phyloP scores from a whole-genome alignment of 1,140 invertebrate genomes.

The Varroa destructor region DNA sequence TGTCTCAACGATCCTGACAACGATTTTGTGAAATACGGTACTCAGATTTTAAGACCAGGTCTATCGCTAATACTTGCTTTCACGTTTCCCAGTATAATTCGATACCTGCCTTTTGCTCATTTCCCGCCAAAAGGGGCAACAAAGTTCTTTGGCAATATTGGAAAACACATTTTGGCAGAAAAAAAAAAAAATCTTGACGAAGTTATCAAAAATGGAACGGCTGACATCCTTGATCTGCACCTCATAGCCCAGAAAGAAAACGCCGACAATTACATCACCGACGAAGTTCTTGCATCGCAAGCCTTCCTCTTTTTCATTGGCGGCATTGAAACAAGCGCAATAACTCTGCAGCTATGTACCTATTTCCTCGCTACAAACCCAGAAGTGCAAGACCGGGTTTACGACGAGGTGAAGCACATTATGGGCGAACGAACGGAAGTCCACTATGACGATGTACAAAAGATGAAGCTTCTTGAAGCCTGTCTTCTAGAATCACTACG shows the following conservation, averaged over 20 bases:
- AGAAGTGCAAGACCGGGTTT: constrained; percentile 46
- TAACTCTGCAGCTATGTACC: constrained; percentile 44
- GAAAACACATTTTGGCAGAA: background rate
- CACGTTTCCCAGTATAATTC: constrained; percentile 61
- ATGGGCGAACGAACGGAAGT: background rate
- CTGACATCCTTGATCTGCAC: background rate
- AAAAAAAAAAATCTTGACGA: background rate
- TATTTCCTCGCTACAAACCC: constrained; percentile 48
- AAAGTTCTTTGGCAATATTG: background rate
- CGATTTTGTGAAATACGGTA: background rate
- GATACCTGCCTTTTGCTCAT: background rate
- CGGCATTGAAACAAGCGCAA: constrained; percentile 52
- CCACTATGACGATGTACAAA: background rate
- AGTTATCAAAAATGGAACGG: background rate
- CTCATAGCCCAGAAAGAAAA: constrained; percentile 5
- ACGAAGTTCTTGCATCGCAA: constrained; percentile 51
- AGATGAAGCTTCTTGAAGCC: constrained; percentile 2
- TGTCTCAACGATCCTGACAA: background rate
- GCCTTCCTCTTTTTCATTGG: constrained; percentile 52
- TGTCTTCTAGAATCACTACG: background rate
- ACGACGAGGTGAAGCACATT: constrained; percentile 43
- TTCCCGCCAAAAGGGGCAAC: background rate
- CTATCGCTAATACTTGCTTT: constrained; percentile 95
- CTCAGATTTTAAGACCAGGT: constrained; percentile 59
- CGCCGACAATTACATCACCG: constrained; percentile 40